phyloP scores from a whole-genome alignment of 2,888 invertebrate species.

The Hylaea fasciaria region DNA sequence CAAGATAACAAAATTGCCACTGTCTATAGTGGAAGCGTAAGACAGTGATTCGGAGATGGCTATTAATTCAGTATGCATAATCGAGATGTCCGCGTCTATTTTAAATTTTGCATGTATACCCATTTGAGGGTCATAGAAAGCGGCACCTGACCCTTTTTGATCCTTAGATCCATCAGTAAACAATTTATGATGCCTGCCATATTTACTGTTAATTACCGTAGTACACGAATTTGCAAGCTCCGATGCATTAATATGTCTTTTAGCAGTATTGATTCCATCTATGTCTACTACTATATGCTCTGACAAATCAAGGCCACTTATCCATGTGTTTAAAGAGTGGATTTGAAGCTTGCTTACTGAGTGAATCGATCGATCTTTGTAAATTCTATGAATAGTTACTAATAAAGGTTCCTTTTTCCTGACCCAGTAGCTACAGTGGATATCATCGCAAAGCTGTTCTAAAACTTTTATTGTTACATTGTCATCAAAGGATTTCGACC shows the following conservation, averaged over 20 bases:
- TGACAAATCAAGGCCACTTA: not conserved
- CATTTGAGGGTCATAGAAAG: conserved; percentile 4
- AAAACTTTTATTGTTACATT: not conserved
- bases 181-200: not conserved
- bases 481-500: conserved; percentile 15
- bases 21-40: not conserved
- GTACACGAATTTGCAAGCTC: not conserved
- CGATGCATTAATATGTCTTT: not conserved
- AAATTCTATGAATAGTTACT: not conserved
- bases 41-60: conserved; percentile 20
- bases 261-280: not conserved
- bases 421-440: not conserved
- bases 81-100: conserved; percentile 5
- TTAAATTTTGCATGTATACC: not conserved
- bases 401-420: not conserved
- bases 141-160: not conserved
- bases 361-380: not conserved
- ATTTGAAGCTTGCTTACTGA: not conserved
- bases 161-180: conserved; percentile 12
- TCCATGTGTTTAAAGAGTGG: not conserved
- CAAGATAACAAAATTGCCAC: conserved; percentile 23
- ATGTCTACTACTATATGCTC: not conserved
- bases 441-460: not conserved
- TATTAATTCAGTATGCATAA: conserved; percentile 33
- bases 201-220: not conserved